Evolutionary conservation across 2,888 invertebrate genomes (phyloP), one percentile per base, ranked within the genome.

Genomic region (Automeris io): DNA sequence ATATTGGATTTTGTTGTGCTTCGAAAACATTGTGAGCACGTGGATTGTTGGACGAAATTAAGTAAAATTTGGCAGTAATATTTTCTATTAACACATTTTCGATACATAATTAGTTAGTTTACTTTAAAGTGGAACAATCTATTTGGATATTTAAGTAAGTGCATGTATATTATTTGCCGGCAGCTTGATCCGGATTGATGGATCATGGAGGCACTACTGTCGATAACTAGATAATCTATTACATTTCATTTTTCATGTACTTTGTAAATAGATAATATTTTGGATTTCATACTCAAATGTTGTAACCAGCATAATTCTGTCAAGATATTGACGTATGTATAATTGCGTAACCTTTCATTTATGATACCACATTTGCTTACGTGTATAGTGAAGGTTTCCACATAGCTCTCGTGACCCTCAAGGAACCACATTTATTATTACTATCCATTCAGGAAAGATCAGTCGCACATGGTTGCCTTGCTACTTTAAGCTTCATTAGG

Each of bases 11-110:
- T 86, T 87, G 81, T 80, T 88, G 87, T 88, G 86, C 85, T 70
- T 82, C 69, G 80, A 90, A 90, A 90, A 90, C 90, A 90, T 88
- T 89, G 89, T 87, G 88, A 90, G 90, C 90, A 90, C 91, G 91
- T 91, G 91, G 90, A 90, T 78, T 71, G 66, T 81, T 77, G 61
- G 75, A 73, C 69, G 65, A 64, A 61, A 67, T 66, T 74, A 68
- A 54, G 70, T 71, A 69, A 80, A 85, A 82, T 81, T 85, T 67
- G 61, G 70, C 67, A 80, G 83, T 85, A 74, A 57, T 62, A 24
- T 36, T 36, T 66, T 56, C 70, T 61, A 58, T 61, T 70, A 61
- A 46, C 57, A 54, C 54, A 58, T 63, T 67, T 70, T 74, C 46
- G 49, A 57, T 49, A 54, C 53, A 54, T 51, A 43, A 61, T 67